A percentile compares a stretch with the other conserved stretches of the same genome.
Evolutionary conservation across 1,140 invertebrate genomes (phyloP).

Genomic region (Drosophila parvula): DNA sequence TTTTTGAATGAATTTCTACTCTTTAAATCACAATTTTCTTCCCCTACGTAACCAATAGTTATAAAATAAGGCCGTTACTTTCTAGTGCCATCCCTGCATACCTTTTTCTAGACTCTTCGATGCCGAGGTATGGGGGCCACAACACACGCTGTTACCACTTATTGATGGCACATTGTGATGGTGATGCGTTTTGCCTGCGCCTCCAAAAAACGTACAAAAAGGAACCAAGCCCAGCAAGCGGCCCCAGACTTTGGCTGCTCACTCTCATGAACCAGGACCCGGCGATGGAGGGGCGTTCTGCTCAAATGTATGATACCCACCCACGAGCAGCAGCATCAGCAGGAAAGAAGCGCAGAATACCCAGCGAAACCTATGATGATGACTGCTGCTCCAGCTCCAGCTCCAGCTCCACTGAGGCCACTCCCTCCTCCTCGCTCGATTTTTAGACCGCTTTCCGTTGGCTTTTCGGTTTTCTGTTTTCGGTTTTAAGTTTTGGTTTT

Average conservation of each 20-base stretch:
- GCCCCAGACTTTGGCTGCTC: slow-evolving; percentile 21
- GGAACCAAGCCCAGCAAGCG: slow-evolving; percentile 39
- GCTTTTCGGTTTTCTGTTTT: slow-evolving; percentile 16
- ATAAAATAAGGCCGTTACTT: neutral
- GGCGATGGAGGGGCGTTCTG: slow-evolving; percentile 80
- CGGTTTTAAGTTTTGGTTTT: slow-evolving; percentile 24
- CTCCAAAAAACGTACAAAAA: slow-evolving; percentile 7
- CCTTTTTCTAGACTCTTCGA: neutral
- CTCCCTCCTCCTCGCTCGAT: slow-evolving; percentile 30
- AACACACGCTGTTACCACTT: slow-evolving; percentile 82
- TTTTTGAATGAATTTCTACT: neutral
- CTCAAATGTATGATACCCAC: slow-evolving; percentile 84
- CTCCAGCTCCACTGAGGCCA: slow-evolving; percentile 39
- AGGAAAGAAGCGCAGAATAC: slow-evolving; percentile 46
- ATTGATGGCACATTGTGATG: slow-evolving; percentile 82
- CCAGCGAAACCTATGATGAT: slow-evolving; percentile 77
- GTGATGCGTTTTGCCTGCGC: slow-evolving; percentile 69
- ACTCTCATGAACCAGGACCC: slow-evolving; percentile 60
- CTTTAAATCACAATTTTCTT: neutral
- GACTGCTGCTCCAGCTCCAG: slow-evolving; percentile 57
- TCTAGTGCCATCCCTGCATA: slow-evolving; percentile 1
- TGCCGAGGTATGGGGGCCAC: slow-evolving; percentile 40
- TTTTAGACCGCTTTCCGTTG: slow-evolving; percentile 47
- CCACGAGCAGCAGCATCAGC: slow-evolving; percentile 65
- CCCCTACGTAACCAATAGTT: neutral